Evolutionary conservation across 1,140 invertebrate genomes (phyloP), one percentile per base, ranked within the genome.

Genomic region (Drosophila fuyamai): DNA sequence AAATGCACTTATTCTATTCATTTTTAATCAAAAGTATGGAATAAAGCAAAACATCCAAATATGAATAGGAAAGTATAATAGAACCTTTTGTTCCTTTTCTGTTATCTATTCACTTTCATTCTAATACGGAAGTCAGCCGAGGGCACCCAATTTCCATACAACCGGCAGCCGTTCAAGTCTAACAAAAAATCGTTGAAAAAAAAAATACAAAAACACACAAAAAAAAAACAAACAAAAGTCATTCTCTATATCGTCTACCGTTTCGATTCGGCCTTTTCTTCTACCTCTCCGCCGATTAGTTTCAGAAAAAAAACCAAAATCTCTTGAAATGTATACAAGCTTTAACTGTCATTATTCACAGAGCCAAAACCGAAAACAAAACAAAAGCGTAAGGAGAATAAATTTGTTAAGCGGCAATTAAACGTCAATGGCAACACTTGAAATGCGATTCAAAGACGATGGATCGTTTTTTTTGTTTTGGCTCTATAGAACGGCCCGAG

Each of bases 401-500:
- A 51, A 65, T 66, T 76, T 66, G 38, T 76, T 76, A 76, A 76
- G 73, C 72, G 44, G 60, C 73, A 58, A 76, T 76, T 76, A 76
- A 67, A 76, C 62, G 61, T 76, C 61, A 59, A 73, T 73, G 67
- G 56, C 40, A 61, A 67, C 61, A 76, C 73, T 76, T 67, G 72
- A 76, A 76, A 75, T 27, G 38, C 73, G 61, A 76, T 76, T 62
- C 51, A 47, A 67, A 58, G 65, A 58, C 67, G 67, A 71, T 71
- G 67, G 67, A 71, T 71, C 65, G 65, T 44, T 41, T 71, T 40
- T 41, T 70, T 67, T 12, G 8, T 23, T 18, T 16, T 3, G 40
- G 50, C 32, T 73, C 35, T 32, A 43, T 73, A 16, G 14, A 43
- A 43, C 23, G 18, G 57, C 29, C 47, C 16, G 41, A 55, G 50